Percentiles rank a stretch among this genome's conserved stretches.
These are phyloP conservation scores for Volucella inanis DNA, from an alignment of 2,888 invertebrate species.

Conservation along the genomic window DNA sequence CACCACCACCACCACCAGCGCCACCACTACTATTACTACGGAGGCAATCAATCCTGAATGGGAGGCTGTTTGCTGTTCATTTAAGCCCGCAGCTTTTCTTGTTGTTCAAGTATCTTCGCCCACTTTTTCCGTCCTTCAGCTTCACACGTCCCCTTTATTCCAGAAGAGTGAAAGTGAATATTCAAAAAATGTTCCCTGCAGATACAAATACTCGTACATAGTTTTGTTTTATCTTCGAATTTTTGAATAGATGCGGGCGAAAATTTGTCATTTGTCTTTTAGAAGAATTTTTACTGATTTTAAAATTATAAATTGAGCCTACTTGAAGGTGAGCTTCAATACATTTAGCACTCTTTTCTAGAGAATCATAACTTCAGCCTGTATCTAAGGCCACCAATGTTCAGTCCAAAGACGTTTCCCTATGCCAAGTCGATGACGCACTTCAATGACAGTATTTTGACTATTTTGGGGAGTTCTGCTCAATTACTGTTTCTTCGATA, in stretches of 20 bases:
- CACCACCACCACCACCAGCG: not conserved
- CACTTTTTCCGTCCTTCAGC: conserved; percentile 11
- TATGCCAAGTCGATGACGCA: too few relatives aligned
- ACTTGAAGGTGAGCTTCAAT: not conserved
- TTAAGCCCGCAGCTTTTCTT: conserved; percentile 48
- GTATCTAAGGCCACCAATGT: too few relatives aligned
- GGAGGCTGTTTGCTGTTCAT: conserved; percentile 36
- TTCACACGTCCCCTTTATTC: conserved; percentile 18
- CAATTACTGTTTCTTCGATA: not conserved
- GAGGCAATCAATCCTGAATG: conserved; percentile 60
- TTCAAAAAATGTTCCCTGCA: conserved; percentile 25
- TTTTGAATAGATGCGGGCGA: conserved; percentile 20
- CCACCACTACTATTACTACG: too few relatives aligned
- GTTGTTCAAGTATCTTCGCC: conserved; percentile 23
- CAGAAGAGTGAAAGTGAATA: conserved; percentile 29
- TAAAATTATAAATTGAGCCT: conserved; percentile 16
- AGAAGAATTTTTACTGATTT: not conserved
- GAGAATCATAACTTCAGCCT: not conserved
- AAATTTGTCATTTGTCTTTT: not conserved
- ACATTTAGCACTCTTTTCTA: not conserved
- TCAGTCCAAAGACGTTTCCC: too few relatives aligned
- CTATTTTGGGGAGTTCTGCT: not conserved
- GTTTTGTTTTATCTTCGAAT: too few relatives aligned
- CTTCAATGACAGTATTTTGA: too few relatives aligned
- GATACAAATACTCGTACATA: not conserved